Evolutionary conservation across 2,113 vertebrate species (phyloP).

Genomic region (Grantiella picta): DNA sequence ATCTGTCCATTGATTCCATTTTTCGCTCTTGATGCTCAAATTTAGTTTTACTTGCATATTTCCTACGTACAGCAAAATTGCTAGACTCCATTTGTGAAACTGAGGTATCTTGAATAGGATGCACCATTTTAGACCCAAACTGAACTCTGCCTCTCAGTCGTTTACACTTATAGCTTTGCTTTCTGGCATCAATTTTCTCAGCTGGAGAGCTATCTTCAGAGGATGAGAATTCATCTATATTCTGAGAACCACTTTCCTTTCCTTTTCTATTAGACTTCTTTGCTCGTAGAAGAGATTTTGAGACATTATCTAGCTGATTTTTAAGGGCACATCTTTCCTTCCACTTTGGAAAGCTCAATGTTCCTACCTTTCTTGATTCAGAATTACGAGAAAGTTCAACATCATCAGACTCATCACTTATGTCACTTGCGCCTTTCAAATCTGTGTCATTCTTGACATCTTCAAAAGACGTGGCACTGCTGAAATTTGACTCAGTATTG

Average conservation of each 20-base stretch:
- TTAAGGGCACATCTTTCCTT: not conserved
- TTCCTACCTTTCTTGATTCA: conserved; percentile 16
- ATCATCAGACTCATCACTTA: conserved; percentile 89
- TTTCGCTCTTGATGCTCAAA: not conserved
- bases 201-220: conserved; percentile 78
- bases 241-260: conserved; percentile 53
- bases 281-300: not conserved
- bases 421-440: conserved; percentile 38
- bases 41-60: not conserved
- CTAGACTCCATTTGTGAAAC: not conserved
- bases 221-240: conserved; percentile 78
- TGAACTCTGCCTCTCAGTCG: not conserved
- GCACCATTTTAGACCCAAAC: not conserved
- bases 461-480: not conserved
- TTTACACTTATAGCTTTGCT: not conserved
- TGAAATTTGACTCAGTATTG: not conserved
- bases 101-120: not conserved
- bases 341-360: not conserved
- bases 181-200: conserved; percentile 23
- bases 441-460: not conserved
- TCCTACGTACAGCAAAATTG: not conserved
- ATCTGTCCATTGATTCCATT: conserved; percentile 71
- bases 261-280: not conserved
- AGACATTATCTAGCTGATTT: not conserved
- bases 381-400: conserved; percentile 60